Evolutionary conservation across 2,113 vertebrate species (phyloP).

Genomic region (Alouatta palliata): DNA sequence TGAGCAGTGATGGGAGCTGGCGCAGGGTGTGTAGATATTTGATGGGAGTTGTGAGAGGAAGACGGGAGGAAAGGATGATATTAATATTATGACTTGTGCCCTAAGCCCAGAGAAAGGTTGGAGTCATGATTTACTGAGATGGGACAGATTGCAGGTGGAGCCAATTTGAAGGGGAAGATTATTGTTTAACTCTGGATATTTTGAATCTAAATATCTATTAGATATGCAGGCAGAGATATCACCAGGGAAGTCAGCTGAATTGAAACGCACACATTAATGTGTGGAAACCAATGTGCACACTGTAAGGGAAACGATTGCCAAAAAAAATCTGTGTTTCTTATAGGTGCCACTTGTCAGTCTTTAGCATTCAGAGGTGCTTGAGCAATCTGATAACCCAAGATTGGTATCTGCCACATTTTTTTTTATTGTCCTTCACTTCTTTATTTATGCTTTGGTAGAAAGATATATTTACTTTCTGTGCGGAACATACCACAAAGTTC

Average conservation of each 20-base stretch:
- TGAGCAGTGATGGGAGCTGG: not conserved
- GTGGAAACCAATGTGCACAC: not conserved
- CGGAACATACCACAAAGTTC: conserved; percentile 31
- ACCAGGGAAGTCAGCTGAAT: not conserved
- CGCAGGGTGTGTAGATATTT: not conserved
- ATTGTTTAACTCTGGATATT: not conserved
- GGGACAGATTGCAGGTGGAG: not conserved
- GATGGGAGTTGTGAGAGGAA: not conserved
- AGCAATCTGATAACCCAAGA: not conserved
- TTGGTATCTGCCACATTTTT: conserved; percentile 5
- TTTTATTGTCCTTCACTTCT: conserved; percentile 68
- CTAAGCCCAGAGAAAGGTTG: not conserved
- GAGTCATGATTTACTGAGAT: not conserved
- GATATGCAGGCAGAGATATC: not conserved
- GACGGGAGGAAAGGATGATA: not conserved
- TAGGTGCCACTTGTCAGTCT: not conserved
- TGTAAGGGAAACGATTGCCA: conserved; percentile 25
- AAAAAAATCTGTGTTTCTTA: conserved; percentile 8
- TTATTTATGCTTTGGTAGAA: conserved; percentile 63
- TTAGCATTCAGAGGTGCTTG: conserved; percentile 39
- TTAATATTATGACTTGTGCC: not conserved
- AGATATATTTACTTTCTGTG: conserved; percentile 39
- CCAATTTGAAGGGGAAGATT: not conserved
- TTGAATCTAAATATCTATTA: not conserved
- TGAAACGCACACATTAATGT: not conserved